A percentile compares a stretch with the other conserved stretches of the same genome.
Evolutionary conservation across 2,113 vertebrate genomes (phyloP).

Genomic region (Cynopterus brachyotis): DNA sequence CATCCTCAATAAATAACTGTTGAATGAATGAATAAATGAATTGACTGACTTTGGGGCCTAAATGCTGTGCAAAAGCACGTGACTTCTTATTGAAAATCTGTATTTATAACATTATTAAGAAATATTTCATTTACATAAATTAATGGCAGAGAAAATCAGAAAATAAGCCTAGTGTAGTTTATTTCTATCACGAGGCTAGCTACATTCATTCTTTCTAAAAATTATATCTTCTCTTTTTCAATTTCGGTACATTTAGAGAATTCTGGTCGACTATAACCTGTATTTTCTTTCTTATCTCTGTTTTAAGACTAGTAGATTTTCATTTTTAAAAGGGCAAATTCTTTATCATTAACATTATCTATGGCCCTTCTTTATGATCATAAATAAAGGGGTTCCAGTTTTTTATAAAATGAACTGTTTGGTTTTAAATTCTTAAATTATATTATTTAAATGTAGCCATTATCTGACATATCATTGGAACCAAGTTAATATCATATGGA

Average conservation of each 20-base stretch:
- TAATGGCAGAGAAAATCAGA: not conserved
- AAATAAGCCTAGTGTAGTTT: not conserved
- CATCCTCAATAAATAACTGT: not conserved
- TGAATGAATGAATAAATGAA: not conserved
- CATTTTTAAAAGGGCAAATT: not conserved
- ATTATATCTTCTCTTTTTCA: not conserved
- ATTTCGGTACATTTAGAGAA: not conserved
- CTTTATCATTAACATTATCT: slow-evolving; percentile 15
- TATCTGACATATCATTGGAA: not conserved
- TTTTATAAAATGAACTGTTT: not conserved
- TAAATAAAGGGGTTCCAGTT: not conserved
- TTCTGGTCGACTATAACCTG: not conserved
- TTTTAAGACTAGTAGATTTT: not conserved
- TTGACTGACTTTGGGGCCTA: not conserved
- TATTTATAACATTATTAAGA: not conserved
- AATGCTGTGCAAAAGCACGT: not conserved
- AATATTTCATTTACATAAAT: not conserved
- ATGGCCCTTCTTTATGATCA: not conserved
- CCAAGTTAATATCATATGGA: not conserved
- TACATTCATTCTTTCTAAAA: not conserved
- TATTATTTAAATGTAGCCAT: not conserved
- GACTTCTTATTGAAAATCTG: not conserved
- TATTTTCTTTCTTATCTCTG: not conserved
- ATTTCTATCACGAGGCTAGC: not conserved
- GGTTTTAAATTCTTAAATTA: not conserved